phyloP scores from a whole-genome alignment of 2,888 invertebrate species.

The Drepana falcataria region DNA sequence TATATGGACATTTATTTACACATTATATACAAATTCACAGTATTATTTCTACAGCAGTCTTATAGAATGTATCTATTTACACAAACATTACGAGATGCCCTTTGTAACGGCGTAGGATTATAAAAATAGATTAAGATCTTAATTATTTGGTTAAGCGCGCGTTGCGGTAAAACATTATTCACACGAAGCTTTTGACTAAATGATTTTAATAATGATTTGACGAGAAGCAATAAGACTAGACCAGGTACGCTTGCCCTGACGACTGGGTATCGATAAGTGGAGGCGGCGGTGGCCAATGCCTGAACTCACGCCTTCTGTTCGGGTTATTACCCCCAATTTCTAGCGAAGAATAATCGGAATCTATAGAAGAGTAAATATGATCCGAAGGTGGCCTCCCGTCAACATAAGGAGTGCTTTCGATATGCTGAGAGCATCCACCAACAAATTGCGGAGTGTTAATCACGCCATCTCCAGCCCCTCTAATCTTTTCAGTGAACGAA shows the following conservation, averaged over 20 bases:
- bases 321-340: conserved; percentile 80
- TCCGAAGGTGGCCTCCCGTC: conserved; percentile 88
- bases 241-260: conserved; percentile 72
- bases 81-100: conserved; percentile 64
- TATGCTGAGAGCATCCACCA: conserved; percentile 53
- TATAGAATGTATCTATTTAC: conserved; percentile 77
- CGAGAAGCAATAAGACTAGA: conserved; percentile 65
- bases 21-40: conserved; percentile 74
- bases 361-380: conserved; percentile 94
- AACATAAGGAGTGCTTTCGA: conserved; percentile 63
- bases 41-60: conserved; percentile 75
- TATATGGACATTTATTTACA: conserved; percentile 76
- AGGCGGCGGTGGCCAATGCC: conserved; percentile 71
- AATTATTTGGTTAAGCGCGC: conserved; percentile 77
- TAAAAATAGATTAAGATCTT: conserved; percentile 74
- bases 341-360: conserved; percentile 91
- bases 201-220: conserved; percentile 36
- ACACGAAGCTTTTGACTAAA: conserved; percentile 71
- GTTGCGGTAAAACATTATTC: conserved; percentile 64
- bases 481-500: conserved; percentile 76
- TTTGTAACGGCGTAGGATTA: conserved; percentile 68
- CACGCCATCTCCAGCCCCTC: conserved; percentile 59
- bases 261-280: conserved; percentile 65
- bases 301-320: conserved; percentile 62
- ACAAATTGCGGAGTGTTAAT: conserved; percentile 82